Conservation (phyloP, 2,888 invertebrate species). For the Cantharis rufa region DNA sequence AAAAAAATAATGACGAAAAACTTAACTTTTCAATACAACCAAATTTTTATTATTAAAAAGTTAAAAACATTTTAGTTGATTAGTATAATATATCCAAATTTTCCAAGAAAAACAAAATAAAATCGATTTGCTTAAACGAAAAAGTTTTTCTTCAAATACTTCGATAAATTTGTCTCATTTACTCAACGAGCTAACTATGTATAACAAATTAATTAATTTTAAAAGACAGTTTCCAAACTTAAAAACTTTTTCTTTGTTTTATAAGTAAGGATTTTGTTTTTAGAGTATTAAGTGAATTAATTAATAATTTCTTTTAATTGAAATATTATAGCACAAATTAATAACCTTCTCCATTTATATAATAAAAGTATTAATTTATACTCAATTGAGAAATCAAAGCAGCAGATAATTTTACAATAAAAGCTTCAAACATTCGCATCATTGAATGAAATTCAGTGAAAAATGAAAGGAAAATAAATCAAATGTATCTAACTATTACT, state of each 20-base stretch:
- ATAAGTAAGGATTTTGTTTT: not conserved
- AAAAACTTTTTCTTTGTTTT: not conserved
- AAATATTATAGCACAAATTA: not conserved
- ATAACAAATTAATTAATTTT: not conserved
- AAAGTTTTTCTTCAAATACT: not conserved
- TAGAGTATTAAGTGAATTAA: not conserved
- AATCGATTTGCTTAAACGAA: not conserved
- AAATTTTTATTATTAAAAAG: not conserved
- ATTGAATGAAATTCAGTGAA: not conserved
- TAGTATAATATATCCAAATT: not conserved
- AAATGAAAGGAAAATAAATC: not conserved
- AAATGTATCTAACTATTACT: not conserved
- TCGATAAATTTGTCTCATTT: not conserved
- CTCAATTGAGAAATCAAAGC: not conserved
- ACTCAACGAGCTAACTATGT: not conserved
- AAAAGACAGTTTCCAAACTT: not conserved
- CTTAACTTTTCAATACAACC: not conserved
- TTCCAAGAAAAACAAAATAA: not conserved
- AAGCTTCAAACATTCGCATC: not conserved
- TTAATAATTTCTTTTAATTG: not conserved
- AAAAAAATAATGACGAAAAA: too few species aligned
- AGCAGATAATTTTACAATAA: not conserved
- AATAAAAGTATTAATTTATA: not conserved
- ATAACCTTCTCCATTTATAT: not conserved
- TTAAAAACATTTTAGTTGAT: not conserved